These are phyloP conservation scores for Agrilus planipennis DNA, from an alignment of 1,140 invertebrate species.

Conservation along the genomic window DNA sequence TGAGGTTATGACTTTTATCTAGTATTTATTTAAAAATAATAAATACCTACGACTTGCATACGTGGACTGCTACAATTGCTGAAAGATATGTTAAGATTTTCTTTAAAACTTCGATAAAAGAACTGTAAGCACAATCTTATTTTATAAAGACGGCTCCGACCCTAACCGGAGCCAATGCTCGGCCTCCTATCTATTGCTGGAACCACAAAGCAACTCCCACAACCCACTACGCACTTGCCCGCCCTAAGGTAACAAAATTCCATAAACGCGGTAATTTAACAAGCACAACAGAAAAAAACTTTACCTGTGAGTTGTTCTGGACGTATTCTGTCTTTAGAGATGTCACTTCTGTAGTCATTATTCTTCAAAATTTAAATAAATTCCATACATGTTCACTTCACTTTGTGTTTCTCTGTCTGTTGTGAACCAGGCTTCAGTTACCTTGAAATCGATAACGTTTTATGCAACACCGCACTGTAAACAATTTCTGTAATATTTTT, in stretches of 20 bases:
- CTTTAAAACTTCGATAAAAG: too few relatives aligned
- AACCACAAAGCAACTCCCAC: constrained; percentile 31
- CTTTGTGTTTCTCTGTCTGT: constrained; percentile 7
- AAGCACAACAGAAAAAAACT: constrained; percentile 4
- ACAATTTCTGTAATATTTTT: not conserved
- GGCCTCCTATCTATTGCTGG: constrained; percentile 20
- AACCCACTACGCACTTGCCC: constrained; percentile 19
- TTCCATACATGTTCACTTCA: constrained; percentile 14
- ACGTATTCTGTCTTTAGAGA: constrained; percentile 19
- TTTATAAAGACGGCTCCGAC: constrained; percentile 10
- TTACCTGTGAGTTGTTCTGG: constrained; percentile 18
- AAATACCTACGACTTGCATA: too few relatives aligned
- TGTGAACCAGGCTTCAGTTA: constrained; percentile 12
- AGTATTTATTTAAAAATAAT: too few relatives aligned
- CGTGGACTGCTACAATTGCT: too few relatives aligned
- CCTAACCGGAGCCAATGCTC: constrained; percentile 22
- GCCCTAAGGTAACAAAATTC: constrained; percentile 18
- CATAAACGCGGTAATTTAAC: too few relatives aligned
- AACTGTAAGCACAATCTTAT: too few relatives aligned
- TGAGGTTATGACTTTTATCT: too few relatives aligned
- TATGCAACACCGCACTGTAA: not conserved
- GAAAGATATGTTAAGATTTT: too few relatives aligned
- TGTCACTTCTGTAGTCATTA: constrained; percentile 21
- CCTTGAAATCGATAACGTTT: constrained; percentile 13
- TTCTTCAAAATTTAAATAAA: constrained; percentile 12